Evolutionary conservation across 2,888 invertebrate species (phyloP), one percentile per base, ranked within the genome.

Genomic region (Allacma fusca): DNA sequence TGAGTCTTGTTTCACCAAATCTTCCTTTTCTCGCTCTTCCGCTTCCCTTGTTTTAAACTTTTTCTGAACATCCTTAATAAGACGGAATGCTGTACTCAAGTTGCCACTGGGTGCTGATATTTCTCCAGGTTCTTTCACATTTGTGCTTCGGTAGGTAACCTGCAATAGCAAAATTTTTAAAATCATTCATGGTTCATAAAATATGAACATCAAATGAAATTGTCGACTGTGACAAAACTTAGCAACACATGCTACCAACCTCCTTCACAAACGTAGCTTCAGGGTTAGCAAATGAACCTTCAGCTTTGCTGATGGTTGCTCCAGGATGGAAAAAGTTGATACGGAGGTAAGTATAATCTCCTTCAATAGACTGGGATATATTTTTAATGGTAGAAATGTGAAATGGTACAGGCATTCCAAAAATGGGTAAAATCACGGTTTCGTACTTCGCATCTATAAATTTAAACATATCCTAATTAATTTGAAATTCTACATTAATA

Each of bases 331-430:
- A 98, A 88, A 99, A 99, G 88, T 99, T 99, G 85, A 99, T 94
- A 86, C 91, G 92, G 83, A 99, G 91, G 88, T 99, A 99, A 0
- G 98, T 98, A 88, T 97, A 98, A 87, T 98, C 98, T 5, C 99
- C 97, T 88, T 99, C 99, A 19, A 98, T 96, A 0, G 97, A 97
- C 87, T 97, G 96, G 0, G 97, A 97, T 85, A 98, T 97, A 87
- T 99, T 99, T 89, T 99, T 99, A 75, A 99, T 96, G 7, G 97
- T 98, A 4, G 98, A 97, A 86, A 99, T 99, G 87, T 99, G 99
- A 87, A 97, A 99, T 75, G 99, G 98, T 79, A 97, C 96, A 0
- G 98, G 94, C 67, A 96, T 89, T 78, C 98, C 98, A 89, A 96
- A 98, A 84, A 99, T 92, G 1, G 99, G 99, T 85, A 99, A 88